Base-by-base conservation (phyloP, 2,888 invertebrate genomes). In the Cosmopolites sordidus region DNA sequence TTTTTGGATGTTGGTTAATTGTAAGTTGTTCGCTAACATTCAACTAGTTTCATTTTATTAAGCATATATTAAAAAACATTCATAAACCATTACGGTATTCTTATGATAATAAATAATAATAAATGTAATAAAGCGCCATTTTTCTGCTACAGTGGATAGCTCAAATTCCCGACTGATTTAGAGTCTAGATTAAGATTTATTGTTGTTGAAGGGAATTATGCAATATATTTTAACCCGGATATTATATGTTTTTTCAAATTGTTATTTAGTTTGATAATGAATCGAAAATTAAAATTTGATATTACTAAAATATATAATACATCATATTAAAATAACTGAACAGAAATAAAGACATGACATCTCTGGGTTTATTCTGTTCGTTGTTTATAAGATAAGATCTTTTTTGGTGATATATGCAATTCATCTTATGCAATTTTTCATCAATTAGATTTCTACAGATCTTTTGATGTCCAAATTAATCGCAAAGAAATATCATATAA, bases 61-160 rank as follows among this genome's bases (percentile, higher is more conserved):
- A 12, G n/a, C 33, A 33, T 33, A 33, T 12, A 12, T 33, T 6
- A 33, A 33, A 33, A 33, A 4, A 22, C 22, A 38, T 30, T 43
- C 48, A 43, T 48, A 43, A 37, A 37, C 12, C 42, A 48, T 43
- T 42, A 33, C 40, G 17, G 41, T 48, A 48, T 43, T 53, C 53
- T 48, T 48, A 53, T 53, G 53, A 53, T 44, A 43, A 50, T 38
- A 47, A 33, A 33, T 33, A 33, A 33, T 41, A 41, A 44, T 43
- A 50, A 40, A 16, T 17, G 18, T 41, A 46, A 51, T 42, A 22
- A 42, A 51, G 37, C 11, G 46, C 51, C 51, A 46, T 51, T 51
- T 51, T 51, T 51, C 51, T 46, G 51, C 48, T 48, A 48, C 48
- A 48, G 43, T 37, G 48, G 48, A 48, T 48, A 48, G 48, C 48